Base-by-base conservation (phyloP, 2,797 vertebrate genomes). In the Smutsia temminckii region DNA sequence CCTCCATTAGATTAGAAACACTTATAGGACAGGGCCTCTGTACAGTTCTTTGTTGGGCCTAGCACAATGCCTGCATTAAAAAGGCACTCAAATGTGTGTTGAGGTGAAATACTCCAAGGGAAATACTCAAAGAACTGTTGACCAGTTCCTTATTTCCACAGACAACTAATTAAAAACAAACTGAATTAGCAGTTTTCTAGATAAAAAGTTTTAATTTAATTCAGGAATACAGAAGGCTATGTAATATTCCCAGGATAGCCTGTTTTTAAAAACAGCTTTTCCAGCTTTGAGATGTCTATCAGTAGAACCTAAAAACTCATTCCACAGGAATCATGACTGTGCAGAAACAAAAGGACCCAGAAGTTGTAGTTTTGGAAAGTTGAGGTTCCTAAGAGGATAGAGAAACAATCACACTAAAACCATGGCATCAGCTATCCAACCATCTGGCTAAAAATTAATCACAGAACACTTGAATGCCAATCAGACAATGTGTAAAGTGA, bases 131-230 rank as follows among this genome's bases (percentile, higher is more conserved):
- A 85, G 42, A 53, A 95, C n/a, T 69, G 64, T 16, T 64, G 27
- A 92, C 4, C 5, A 75, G 57, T 81, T 87, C n/a, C 61, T 85
- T 81, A 88, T 4, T 63, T 34, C 42, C 42, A 84, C 16, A 37
- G 57, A 78, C 16, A 63, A 87, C 17, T 40, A 80, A 80, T 21
- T 46, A 75, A 80, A 64, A 71, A 46, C 12, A 91, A 79, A 78
- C 2, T 46, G 25, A 81, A 81, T 78, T 34, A 88, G 69, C 34
- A 71, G 4, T 74, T 46, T 61, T 53, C 89, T n/a, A 95, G 42
- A 68, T n/a, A 74, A 55, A 69, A 86, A 49, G 27, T 95, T 94
- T 95, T 66, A 74, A 69, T 57, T 78, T 79, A 90, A 74, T 7
- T 55, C 63, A 46, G 11, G 51, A 81, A 88, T 57, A 71, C 0